phyloP scores from a whole-genome alignment of 2,888 invertebrate species.

The Actias luna region DNA sequence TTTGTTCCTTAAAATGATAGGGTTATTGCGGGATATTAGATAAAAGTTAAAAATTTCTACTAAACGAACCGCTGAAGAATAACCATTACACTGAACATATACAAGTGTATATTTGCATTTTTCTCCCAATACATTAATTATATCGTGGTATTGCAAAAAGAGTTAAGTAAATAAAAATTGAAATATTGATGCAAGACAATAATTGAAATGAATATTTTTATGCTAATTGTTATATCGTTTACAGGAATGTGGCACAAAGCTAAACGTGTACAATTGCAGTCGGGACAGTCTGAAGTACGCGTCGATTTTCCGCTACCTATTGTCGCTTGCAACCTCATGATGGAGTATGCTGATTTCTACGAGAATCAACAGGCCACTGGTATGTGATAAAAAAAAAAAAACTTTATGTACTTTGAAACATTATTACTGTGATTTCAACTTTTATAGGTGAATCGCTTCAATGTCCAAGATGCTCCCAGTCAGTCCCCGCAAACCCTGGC shows the following conservation, averaged over 20 bases:
- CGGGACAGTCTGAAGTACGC: constrained; percentile 97
- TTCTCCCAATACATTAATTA: no score
- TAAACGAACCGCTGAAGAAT: no score
- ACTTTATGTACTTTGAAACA: constrained; percentile 7
- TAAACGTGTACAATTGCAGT: constrained; percentile 93
- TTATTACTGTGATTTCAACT: constrained; percentile 10
- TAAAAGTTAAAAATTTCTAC: no score
- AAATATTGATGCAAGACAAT: no score
- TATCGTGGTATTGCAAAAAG: no score
- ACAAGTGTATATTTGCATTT: no score
- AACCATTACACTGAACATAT: no score
- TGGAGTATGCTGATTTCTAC: constrained; percentile 98
- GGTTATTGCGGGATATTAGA: no score
- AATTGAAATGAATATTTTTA: no score
- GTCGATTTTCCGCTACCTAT: constrained; percentile 98
- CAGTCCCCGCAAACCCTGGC: constrained; percentile 98
- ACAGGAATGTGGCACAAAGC: constrained; percentile 97
- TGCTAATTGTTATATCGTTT: constrained; percentile 16
- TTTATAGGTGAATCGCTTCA: constrained; percentile 90
- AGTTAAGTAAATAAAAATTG: no score
- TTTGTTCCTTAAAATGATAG: no score
- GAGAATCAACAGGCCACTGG: constrained; percentile 96
- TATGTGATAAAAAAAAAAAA: constrained; percentile 18
- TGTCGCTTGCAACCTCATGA: constrained; percentile 98
- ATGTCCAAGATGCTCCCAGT: constrained; percentile 97